Evolutionary conservation across 1,140 invertebrate species (phyloP).

Genomic region (Sitodiplosis mosellana): DNA sequence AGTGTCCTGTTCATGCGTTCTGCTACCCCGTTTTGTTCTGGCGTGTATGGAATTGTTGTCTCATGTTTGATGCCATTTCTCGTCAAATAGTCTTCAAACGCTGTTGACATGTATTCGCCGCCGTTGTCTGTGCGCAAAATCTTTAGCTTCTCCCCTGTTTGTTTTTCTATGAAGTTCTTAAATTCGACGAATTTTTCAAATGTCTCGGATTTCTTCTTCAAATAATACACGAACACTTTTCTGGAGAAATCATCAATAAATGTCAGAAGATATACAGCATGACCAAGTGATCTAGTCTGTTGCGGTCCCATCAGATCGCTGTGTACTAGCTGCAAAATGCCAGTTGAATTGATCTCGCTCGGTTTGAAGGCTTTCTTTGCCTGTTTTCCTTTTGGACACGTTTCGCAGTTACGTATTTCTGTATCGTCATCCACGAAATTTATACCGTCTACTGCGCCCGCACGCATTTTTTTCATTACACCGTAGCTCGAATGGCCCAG

Average conservation of each 20-base stretch:
- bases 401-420: constrained; percentile 1
- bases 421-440: background rate
- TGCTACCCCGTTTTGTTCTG: constrained; percentile 9
- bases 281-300: constrained; percentile 14
- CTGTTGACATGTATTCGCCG: constrained; percentile 14
- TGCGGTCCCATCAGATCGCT: constrained; percentile 15
- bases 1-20: constrained; percentile 7
- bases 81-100: constrained; percentile 2
- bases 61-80: constrained; percentile 6
- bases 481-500: background rate
- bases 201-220: constrained; percentile 13
- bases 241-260: constrained; percentile 24
- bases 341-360: background rate
- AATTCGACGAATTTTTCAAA: constrained; percentile 15
- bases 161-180: constrained; percentile 9
- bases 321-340: constrained; percentile 11
- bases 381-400: constrained; percentile 2
- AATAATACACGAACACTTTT: constrained; percentile 23
- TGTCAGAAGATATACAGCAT: constrained; percentile 17
- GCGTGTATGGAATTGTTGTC: constrained; percentile 6
- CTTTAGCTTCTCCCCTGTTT: constrained; percentile 12
- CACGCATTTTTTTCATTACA: background rate
- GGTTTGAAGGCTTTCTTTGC: background rate
- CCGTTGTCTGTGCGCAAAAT: constrained; percentile 21
- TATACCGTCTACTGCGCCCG: constrained; percentile 1